A percentile compares a stretch with the other conserved stretches of the same genome.
Evolutionary conservation across 2,113 vertebrate species (phyloP).

Genomic region (Hipposideros armiger): DNA sequence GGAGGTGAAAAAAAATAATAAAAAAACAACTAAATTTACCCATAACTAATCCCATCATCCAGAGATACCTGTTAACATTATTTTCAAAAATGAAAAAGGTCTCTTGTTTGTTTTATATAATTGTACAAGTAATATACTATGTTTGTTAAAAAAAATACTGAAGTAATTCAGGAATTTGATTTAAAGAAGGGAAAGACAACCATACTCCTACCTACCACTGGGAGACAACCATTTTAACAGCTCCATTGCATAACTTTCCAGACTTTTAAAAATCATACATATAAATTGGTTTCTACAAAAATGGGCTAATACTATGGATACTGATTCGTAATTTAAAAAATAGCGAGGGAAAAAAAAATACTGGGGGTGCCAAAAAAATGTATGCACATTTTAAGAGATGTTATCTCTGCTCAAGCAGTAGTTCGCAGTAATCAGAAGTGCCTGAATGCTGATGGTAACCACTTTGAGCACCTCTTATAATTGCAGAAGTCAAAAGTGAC

Average conservation of each 20-base stretch:
- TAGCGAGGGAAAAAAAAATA: neutral
- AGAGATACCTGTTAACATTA: slow-evolving; percentile 9
- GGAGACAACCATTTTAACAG: neutral
- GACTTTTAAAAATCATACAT: neutral
- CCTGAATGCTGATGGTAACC: too few species aligned
- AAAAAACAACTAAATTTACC: slow-evolving; percentile 33
- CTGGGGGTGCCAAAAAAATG: too few species aligned
- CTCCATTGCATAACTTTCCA: neutral
- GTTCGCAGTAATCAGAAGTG: too few species aligned
- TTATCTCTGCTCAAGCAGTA: too few species aligned
- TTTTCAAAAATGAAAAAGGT: neutral
- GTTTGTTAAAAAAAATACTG: neutral
- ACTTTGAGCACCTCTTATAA: too few species aligned
- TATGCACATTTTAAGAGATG: too few species aligned
- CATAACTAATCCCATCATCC: neutral
- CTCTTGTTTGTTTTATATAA: neutral
- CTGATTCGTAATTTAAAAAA: neutral
- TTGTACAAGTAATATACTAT: neutral
- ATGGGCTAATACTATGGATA: neutral
- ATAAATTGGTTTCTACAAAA: slow-evolving; percentile 6
- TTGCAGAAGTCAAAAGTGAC: too few species aligned
- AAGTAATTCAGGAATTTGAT: neutral
- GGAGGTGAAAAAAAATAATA: neutral
- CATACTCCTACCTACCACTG: neutral
- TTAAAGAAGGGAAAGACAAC: neutral